phyloP scores from a whole-genome alignment of 2,888 invertebrate genomes.

The Heterodera filipjevi region DNA sequence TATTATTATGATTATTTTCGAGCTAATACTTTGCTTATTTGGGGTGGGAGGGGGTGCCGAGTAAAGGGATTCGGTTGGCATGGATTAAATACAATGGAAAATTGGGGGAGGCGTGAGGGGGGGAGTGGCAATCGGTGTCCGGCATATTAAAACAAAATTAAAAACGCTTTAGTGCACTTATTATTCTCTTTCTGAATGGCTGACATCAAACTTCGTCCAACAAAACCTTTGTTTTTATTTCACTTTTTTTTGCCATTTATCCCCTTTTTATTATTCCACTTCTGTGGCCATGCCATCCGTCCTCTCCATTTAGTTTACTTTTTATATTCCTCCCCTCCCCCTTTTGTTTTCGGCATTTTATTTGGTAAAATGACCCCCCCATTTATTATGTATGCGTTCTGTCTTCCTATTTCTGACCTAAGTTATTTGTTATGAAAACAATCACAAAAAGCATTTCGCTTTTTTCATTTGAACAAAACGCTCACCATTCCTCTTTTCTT shows the following conservation, averaged over 20 bases:
- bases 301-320: not conserved
- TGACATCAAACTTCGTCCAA: no score
- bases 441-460: not conserved
- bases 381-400: not conserved
- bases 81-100: not conserved
- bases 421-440: slow-evolving; percentile 14
- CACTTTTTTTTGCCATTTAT: not conserved
- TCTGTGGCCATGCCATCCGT: no score
- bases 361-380: not conserved
- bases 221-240: not conserved
- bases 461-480: not conserved
- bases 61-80: not conserved
- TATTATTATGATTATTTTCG: no score
- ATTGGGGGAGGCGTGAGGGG: no score
- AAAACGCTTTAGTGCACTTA: no score
- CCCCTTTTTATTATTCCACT: not conserved
- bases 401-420: not conserved
- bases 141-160: no score
- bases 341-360: slow-evolving; percentile 1
- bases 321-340: not conserved
- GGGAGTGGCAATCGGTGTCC: no score
- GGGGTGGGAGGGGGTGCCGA: not conserved
- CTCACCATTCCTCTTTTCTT: not conserved
- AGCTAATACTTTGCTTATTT: no score
- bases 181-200: not conserved